Base-by-base conservation (phyloP, 2,888 invertebrate genomes). In the Nesidiocoris tenuis region DNA sequence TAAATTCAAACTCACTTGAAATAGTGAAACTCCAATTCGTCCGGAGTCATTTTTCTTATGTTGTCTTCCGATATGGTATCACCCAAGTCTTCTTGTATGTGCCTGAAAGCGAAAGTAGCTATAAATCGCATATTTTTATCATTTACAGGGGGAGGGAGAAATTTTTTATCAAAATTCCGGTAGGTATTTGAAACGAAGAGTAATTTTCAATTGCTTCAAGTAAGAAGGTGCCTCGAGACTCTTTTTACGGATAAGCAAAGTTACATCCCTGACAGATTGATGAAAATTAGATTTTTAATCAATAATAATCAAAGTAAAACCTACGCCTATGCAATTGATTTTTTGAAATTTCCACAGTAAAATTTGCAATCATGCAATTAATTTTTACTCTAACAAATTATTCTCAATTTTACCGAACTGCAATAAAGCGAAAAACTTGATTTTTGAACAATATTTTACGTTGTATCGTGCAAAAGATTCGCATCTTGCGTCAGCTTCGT, bases 1-100 rank as follows among this genome's bases (percentile, higher is more conserved):
- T n/a, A n/a, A n/a, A n/a, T n/a, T n/a, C n/a, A n/a, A n/a, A 81
- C 82, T 80, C 80, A 88, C 85, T 91, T 90, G 83, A 94, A 94
- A 82, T 93, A 93, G 83, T 92, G 90, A 82, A 93, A 93, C 82
- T 93, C 93, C 81, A 94, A 83, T 82, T 96, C 95, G 81, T 94
- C 94, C 0, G 92, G 90, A 0, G 91, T 88, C 91, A 96, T 90
- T 79, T 89, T 89, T 78, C 87, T 87, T n/a, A 87, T 84, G 76
- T 85, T 85, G 55, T 86, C 82, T 82, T 87, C 81, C n/a, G 87
- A 85, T 16, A 90, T 86, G 0, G 89, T 89, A 81, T 90, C 84
- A 0, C 89, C 86, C 54, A 91, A 83, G 82, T 94, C 93, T 82
- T 94, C 93, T 82, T 90, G 90, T 78, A 94, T 87, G 82, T 93